These are phyloP conservation scores for Hiodon tergisus DNA, from an alignment of 2,113 vertebrate species.

Conservation along the genomic window DNA sequence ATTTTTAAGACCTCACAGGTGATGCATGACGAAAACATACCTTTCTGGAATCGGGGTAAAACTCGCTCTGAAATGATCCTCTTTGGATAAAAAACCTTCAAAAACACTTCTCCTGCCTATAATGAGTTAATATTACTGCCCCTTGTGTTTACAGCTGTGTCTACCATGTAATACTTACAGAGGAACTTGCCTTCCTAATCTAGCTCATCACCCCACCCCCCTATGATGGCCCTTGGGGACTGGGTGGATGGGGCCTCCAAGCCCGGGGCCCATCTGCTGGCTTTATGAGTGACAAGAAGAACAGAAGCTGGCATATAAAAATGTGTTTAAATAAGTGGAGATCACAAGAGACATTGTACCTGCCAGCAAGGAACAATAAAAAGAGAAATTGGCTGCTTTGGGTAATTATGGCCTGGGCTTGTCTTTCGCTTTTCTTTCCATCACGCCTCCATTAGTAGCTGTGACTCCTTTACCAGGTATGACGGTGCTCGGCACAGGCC, in stretches of 20 bases:
- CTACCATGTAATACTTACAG: too few relatives aligned
- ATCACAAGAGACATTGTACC: slow-evolving; percentile 4
- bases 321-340: slow-evolving; percentile 6
- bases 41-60: too few relatives aligned
- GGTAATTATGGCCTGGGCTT: neutral
- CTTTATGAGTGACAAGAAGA: slow-evolving; percentile 9
- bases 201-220: neutral
- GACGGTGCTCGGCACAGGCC: neutral
- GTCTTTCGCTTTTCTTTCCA: neutral
- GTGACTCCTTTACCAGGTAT: neutral
- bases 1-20: too few relatives aligned
- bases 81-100: too few relatives aligned
- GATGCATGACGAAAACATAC: too few relatives aligned
- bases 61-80: too few relatives aligned
- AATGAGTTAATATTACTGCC: too few relatives aligned
- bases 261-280: neutral
- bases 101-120: too few relatives aligned
- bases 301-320: slow-evolving; percentile 8
- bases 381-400: neutral
- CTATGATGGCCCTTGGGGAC: neutral
- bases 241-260: neutral
- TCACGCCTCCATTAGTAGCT: neutral
- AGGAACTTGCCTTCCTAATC: too few relatives aligned
- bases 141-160: too few relatives aligned
- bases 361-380: neutral